Percentiles rank a stretch among this genome's conserved stretches.
Evolutionary conservation across 2,113 vertebrate genomes (phyloP).

Genomic region (Hemichromis elongatus): DNA sequence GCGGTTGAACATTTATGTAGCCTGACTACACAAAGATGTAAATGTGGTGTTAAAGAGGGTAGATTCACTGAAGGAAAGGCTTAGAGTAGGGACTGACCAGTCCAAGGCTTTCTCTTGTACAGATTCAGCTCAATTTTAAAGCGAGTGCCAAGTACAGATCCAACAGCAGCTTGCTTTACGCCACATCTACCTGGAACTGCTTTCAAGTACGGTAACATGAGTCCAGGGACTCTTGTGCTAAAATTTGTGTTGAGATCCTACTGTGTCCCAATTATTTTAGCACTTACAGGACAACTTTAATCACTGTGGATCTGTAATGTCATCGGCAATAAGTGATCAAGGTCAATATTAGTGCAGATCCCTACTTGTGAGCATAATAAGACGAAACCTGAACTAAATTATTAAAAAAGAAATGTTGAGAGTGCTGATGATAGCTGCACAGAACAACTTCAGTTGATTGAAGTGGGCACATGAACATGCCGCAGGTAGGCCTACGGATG

Average conservation of each 20-base stretch:
- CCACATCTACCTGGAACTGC: background rate
- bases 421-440: background rate
- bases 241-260: background rate
- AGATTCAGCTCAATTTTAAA: background rate
- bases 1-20: constrained; percentile 12
- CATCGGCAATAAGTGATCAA: background rate
- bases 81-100: background rate
- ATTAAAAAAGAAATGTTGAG: background rate
- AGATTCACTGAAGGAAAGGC: background rate
- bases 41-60: background rate
- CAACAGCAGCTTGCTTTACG: background rate
- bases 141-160: background rate
- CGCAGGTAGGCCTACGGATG: background rate
- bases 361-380: background rate
- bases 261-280: background rate
- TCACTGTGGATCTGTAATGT: background rate
- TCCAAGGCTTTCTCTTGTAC: background rate
- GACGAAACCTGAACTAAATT: background rate
- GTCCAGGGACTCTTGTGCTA: background rate
- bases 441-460: background rate
- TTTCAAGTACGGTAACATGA: background rate
- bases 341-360: background rate
- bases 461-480: background rate
- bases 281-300: background rate
- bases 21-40: constrained; percentile 5